Evolutionary conservation across 2,888 invertebrate species (phyloP).

Genomic region (Petrolisthes manimaculis): DNA sequence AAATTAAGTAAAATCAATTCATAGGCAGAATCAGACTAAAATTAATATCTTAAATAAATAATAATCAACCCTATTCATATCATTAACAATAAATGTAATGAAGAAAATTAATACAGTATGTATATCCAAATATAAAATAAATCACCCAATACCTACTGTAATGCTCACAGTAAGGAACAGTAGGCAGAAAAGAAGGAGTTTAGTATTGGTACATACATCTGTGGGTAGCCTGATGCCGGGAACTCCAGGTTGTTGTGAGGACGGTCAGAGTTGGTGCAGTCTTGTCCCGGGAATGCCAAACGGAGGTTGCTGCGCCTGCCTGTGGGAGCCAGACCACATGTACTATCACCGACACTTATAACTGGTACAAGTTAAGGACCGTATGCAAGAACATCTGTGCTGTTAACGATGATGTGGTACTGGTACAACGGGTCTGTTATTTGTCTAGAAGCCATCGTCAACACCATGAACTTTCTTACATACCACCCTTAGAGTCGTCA

Average conservation of each 20-base stretch:
- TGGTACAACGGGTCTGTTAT: not conserved
- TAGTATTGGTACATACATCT: slow-evolving; percentile 39
- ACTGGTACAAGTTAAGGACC: not conserved
- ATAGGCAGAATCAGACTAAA: no score
- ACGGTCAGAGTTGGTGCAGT: slow-evolving; percentile 41
- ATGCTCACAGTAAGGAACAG: not conserved
- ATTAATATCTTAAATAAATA: no score
- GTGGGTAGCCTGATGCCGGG: slow-evolving; percentile 57
- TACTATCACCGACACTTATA: not conserved
- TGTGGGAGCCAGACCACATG: slow-evolving; percentile 8
- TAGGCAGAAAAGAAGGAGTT: no score
- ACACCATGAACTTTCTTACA: not conserved
- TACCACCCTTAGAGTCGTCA: not conserved
- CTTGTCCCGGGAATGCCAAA: slow-evolving; percentile 57
- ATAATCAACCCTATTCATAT: no score
- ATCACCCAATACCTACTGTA: not conserved
- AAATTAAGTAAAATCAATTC: no score
- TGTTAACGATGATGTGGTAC: not conserved
- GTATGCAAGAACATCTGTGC: not conserved
- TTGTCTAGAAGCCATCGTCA: not conserved
- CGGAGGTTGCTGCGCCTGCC: slow-evolving; percentile 60
- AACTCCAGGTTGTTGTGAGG: slow-evolving; percentile 46
- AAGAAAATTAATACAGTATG: no score
- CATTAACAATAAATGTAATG: no score
- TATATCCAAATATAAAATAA: not conserved